Conservation (phyloP, 2,797 vertebrate genomes). For the Pipistrellus pipistrellus region DNA sequence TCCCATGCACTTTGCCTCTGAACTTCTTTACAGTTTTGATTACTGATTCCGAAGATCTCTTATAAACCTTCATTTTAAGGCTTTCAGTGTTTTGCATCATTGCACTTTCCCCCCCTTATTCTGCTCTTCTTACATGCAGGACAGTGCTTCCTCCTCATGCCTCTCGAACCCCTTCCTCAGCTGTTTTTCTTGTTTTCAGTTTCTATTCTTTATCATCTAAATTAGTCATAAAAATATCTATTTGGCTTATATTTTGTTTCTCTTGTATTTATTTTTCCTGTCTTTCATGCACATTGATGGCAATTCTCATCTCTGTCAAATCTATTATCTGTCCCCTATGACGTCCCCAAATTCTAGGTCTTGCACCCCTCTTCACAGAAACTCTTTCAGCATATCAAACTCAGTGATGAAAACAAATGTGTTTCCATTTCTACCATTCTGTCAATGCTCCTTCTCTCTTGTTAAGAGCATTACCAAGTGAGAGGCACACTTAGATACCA, state of each 20-base stretch:
- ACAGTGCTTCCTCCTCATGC: neutral
- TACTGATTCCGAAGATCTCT: neutral
- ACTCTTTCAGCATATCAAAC: neutral
- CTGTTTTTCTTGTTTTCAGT: neutral
- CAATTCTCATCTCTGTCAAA: neutral
- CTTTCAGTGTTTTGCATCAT: neutral
- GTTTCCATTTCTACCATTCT: neutral
- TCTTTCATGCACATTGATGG: neutral
- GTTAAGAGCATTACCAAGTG: neutral
- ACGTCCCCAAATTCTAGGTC: neutral
- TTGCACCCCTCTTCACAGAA: neutral
- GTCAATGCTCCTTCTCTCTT: neutral
- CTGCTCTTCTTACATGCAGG: neutral
- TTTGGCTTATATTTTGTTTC: neutral
- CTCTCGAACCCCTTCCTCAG: neutral
- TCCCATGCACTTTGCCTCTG: neutral
- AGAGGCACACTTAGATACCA: neutral
- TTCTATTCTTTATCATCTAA: neutral
- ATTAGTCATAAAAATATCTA: neutral
- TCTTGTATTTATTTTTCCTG: neutral
- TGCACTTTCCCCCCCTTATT: neutral
- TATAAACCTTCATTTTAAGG: neutral
- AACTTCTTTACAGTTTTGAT: neutral
- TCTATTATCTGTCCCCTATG: neutral
- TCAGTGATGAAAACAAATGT: neutral